Conservation (phyloP, 2,113 vertebrate species). For the Elanus axillaris region DNA sequence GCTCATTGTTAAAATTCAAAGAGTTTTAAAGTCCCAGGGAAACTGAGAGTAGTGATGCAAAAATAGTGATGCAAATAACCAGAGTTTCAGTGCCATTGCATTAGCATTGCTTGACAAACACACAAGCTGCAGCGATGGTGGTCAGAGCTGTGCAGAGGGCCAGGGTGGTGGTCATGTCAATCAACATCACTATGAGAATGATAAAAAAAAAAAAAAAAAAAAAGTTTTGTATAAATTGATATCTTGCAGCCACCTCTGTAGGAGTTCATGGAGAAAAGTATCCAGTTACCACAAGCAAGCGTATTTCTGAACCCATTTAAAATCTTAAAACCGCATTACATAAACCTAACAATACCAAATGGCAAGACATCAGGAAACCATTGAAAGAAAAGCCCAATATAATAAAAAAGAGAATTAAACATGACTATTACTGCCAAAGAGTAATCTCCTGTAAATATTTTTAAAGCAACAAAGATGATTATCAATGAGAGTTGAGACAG, state of each 20-base stretch:
- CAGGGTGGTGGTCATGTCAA: not conserved
- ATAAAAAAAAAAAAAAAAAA: not conserved
- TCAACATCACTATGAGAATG: not conserved
- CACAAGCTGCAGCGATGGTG: not conserved
- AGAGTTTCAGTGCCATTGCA: not conserved
- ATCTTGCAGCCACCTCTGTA: not conserved
- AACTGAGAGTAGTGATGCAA: not conserved
- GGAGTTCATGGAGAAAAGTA: not conserved
- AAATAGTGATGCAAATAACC: not conserved
- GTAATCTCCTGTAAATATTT: not conserved
- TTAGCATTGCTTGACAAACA: not conserved
- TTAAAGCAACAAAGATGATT: not conserved
- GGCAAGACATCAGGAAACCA: not conserved
- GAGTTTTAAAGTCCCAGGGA: not conserved
- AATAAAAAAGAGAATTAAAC: not conserved
- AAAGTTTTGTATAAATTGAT: not conserved
- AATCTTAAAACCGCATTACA: not conserved
- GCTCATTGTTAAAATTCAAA: not conserved
- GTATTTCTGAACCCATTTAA: not conserved
- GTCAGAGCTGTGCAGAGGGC: not conserved
- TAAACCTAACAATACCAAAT: not conserved
- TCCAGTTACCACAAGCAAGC: not conserved
- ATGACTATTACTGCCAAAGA: not conserved
- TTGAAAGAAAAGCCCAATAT: not conserved
- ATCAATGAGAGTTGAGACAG: not conserved